Evolutionary conservation across 92 coral and sea anemone genomes (phyloP).

Genomic region (Galaxea fascicularis): DNA sequence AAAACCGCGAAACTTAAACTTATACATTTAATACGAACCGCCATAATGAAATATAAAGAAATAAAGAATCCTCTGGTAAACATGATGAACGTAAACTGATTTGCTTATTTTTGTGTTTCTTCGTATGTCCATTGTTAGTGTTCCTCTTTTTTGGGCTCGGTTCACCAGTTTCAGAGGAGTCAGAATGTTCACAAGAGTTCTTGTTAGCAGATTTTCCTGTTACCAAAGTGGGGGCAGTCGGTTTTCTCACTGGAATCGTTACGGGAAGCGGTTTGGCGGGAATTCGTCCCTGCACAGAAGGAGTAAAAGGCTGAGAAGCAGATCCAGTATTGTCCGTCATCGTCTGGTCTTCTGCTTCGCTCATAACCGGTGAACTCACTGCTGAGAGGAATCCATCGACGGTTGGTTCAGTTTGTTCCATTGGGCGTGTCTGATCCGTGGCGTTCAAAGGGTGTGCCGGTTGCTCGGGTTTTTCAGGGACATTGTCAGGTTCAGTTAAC

Average conservation of each 20-base stretch:
- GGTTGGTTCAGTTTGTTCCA: no score
- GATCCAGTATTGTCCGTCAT: no score
- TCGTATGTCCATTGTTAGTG: not conserved
- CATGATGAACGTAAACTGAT: not conserved
- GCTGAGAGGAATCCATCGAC: no score
- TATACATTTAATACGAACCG: no score
- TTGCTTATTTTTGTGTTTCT: not conserved
- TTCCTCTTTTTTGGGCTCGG: not conserved
- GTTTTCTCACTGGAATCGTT: not conserved
- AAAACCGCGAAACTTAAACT: slow-evolving; percentile 6
- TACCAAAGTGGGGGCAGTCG: not conserved
- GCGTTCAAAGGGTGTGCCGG: no score
- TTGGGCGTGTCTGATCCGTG: no score
- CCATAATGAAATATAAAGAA: not conserved
- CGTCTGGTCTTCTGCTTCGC: no score
- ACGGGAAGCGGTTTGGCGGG: not conserved
- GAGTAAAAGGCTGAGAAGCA: not conserved
- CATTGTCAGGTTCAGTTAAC: not conserved
- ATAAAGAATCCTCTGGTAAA: not conserved
- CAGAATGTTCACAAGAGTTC: not conserved
- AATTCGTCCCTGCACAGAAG: not conserved
- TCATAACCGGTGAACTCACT: no score
- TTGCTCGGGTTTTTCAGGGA: not conserved
- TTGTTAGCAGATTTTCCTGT: not conserved
- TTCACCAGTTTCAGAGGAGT: not conserved